Evolutionary conservation across 2,797 vertebrate species (phyloP).

Genomic region (Manis javanica): DNA sequence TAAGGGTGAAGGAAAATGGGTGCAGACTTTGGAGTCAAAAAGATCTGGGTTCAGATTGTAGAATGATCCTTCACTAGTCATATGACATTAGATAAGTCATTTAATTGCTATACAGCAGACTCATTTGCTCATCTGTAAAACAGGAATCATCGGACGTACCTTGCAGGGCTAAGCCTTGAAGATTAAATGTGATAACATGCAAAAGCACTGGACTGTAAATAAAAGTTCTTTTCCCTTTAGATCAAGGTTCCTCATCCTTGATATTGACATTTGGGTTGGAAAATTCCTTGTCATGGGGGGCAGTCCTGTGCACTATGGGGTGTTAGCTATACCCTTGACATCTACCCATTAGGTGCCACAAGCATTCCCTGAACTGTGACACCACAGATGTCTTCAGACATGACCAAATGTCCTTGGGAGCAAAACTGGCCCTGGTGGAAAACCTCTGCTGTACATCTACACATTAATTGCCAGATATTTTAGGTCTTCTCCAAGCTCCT

Average conservation of each 20-base stretch:
- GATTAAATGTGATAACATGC: not conserved
- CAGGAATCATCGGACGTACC: not conserved
- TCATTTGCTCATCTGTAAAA: not conserved
- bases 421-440: not conserved
- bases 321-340: not conserved
- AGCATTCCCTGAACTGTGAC: not conserved
- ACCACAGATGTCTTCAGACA: not conserved
- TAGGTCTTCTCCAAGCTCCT: not conserved
- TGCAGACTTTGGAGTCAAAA: not conserved
- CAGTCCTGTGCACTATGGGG: not conserved
- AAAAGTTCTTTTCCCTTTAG: not conserved
- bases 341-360: not conserved
- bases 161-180: not conserved
- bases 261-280: not conserved
- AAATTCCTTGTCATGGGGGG: not conserved
- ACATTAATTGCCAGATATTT: not conserved
- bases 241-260: not conserved
- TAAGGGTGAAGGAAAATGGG: not conserved
- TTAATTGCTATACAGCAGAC: not conserved
- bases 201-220: not conserved
- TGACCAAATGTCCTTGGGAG: not conserved
- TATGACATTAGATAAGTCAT: not conserved
- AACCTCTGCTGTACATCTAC: not conserved
- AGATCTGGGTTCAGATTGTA: not conserved
- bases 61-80: not conserved